Percentiles rank a stretch among this genome's conserved stretches.
Conservation (phyloP, 2,113 vertebrate species). For the Andinoacara biseriatus region DNA sequence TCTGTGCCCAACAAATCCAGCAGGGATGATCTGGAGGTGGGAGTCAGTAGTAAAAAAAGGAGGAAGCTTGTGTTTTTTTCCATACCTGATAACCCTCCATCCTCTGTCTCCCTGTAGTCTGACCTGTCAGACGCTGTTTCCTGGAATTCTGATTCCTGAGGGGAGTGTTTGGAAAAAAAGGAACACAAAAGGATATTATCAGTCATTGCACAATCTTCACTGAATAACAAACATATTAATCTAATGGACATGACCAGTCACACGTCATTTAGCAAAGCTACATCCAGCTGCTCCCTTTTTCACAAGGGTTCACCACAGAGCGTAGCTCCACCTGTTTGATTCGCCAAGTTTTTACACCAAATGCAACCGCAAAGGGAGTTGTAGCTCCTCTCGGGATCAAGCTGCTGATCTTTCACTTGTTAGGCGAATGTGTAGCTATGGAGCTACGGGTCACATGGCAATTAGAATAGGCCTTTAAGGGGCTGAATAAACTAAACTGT, state of each 20-base stretch:
- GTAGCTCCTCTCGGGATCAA: too few relatives aligned
- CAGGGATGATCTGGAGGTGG: slow-evolving; percentile 1
- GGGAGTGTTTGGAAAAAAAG: slow-evolving; percentile 43
- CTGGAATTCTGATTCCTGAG: slow-evolving; percentile 73
- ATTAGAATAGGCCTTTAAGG: background rate
- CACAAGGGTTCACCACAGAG: background rate
- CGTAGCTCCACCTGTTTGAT: background rate
- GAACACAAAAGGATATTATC: slow-evolving; percentile 63
- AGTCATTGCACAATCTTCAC: slow-evolving; percentile 63
- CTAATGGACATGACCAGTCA: background rate
- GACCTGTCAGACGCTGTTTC: slow-evolving; percentile 73
- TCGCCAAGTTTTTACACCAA: background rate
- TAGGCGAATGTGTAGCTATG: background rate
- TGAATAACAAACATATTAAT: slow-evolving; percentile 71
- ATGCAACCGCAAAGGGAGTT: fast-evolving
- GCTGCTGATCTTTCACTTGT: background rate
- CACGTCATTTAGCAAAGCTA: background rate
- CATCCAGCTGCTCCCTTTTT: background rate
- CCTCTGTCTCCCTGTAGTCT: slow-evolving; percentile 68
- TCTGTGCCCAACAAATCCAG: slow-evolving; percentile 18
- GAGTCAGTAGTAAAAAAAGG: slow-evolving; percentile 39
- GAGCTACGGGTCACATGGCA: background rate
- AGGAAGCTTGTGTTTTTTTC: slow-evolving; percentile 70
- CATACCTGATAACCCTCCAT: slow-evolving; percentile 83
- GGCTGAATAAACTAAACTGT: background rate